Conservation (phyloP, 2,888 invertebrate species). For the Drosophila falleni region DNA sequence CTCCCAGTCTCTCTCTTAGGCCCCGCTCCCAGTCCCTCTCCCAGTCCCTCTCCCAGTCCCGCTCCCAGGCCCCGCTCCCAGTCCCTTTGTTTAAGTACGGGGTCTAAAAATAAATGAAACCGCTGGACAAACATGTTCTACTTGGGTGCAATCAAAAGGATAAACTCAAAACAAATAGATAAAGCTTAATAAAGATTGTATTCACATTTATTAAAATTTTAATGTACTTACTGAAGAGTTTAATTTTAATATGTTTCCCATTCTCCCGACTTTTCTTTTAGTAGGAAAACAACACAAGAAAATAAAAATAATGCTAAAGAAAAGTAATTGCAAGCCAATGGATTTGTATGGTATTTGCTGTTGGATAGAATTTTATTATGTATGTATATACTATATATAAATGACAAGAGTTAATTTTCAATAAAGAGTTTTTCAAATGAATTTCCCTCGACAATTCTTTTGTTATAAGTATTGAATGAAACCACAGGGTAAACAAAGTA, state of each 20-base stretch:
- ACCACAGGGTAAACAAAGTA: conserved; percentile 7
- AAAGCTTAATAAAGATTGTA: background rate
- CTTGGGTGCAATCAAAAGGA: background rate
- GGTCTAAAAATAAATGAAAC: background rate
- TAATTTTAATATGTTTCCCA: background rate
- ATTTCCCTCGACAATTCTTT: conserved; percentile 37
- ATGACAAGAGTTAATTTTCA: conserved; percentile 47
- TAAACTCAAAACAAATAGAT: background rate
- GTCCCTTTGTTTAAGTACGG: too few species aligned
- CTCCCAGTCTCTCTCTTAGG: too few species aligned
- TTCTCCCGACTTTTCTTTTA: background rate
- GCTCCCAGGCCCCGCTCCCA: too few species aligned
- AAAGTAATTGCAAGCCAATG: background rate
- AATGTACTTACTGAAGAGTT: background rate
- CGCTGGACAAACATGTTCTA: background rate
- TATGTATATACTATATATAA: background rate
- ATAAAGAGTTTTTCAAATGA: conserved; percentile 64
- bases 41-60: too few species aligned
- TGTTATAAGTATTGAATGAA: conserved; percentile 18
- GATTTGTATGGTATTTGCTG: background rate
- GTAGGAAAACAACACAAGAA: background rate
- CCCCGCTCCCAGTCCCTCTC: too few species aligned
- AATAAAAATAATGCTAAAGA: background rate
- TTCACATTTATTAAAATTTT: background rate
- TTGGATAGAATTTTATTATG: background rate